phyloP scores from a whole-genome alignment of 2,888 invertebrate genomes.

The Mayetiola destructor region DNA sequence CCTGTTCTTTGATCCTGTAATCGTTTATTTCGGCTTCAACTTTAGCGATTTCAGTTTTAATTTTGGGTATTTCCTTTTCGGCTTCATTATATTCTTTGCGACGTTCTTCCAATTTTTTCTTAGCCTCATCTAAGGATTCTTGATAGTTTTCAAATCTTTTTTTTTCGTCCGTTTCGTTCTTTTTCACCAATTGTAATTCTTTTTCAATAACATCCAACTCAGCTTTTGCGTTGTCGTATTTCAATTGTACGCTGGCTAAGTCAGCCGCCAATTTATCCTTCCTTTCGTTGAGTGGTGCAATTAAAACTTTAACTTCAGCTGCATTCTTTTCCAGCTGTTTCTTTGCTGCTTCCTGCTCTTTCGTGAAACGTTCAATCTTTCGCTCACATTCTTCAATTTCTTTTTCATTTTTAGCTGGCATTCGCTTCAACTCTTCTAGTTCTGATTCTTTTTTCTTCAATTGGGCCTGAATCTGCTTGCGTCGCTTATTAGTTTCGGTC shows the following conservation, averaged over 20 bases:
- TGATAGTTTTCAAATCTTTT: slow-evolving; percentile 30
- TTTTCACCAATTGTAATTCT: slow-evolving; percentile 58
- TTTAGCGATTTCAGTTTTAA: slow-evolving; percentile 34
- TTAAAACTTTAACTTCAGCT: slow-evolving; percentile 39
- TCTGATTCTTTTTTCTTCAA: slow-evolving; percentile 52
- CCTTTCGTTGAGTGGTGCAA: slow-evolving; percentile 39
- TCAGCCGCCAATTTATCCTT: slow-evolving; percentile 44
- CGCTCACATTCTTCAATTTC: slow-evolving; percentile 53
- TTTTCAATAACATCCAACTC: slow-evolving; percentile 46
- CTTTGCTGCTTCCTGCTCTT: slow-evolving; percentile 42
- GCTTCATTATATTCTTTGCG: slow-evolving; percentile 48
- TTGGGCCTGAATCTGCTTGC: slow-evolving; percentile 56
- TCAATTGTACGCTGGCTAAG: slow-evolving; percentile 51
- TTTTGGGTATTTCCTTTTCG: slow-evolving; percentile 37
- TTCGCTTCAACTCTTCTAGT: slow-evolving; percentile 45
- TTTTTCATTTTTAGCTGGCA: slow-evolving; percentile 57
- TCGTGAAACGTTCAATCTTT: slow-evolving; percentile 39
- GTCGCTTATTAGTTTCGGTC: slow-evolving; percentile 52
- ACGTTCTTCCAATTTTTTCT: slow-evolving; percentile 45
- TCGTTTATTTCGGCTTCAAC: slow-evolving; percentile 20
- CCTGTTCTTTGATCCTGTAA: slow-evolving; percentile 28
- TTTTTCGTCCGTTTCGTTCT: slow-evolving; percentile 29
- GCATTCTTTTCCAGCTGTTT: slow-evolving; percentile 49
- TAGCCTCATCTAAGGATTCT: slow-evolving; percentile 36
- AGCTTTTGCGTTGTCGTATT: slow-evolving; percentile 55